A percentile compares a stretch with the other conserved stretches of the same genome.
Evolutionary conservation across 2,113 vertebrate genomes (phyloP).

Genomic region (Ctenomys sociabilis): DNA sequence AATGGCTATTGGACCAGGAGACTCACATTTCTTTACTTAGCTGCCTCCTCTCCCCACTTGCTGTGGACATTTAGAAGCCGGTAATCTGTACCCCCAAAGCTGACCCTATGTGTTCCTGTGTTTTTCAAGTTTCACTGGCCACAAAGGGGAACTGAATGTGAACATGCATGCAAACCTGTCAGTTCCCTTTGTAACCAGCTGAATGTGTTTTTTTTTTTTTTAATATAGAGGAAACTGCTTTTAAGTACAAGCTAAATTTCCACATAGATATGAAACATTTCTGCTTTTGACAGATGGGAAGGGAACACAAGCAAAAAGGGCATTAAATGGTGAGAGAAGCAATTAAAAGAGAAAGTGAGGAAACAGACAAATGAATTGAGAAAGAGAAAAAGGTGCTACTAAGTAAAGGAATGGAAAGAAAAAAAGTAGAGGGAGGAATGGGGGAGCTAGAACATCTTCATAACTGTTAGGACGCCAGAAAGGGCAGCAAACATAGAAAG

Average conservation of each 20-base stretch:
- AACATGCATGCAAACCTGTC: constrained; percentile 79
- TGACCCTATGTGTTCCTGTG: constrained; percentile 75
- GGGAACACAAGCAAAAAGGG: not conserved
- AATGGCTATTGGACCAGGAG: constrained; percentile 14
- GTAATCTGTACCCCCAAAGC: constrained; percentile 49
- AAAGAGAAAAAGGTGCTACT: constrained; percentile 62
- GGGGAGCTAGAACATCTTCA: constrained; percentile 11
- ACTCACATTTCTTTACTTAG: constrained; percentile 40
- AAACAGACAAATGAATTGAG: constrained; percentile 51
- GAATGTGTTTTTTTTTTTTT: constrained; percentile 59
- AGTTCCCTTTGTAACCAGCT: constrained; percentile 79
- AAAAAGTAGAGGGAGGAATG: not conserved
- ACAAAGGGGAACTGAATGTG: constrained; percentile 82
- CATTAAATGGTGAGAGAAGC: constrained; percentile 24
- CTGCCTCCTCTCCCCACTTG: constrained; percentile 34
- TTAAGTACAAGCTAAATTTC: constrained; percentile 62
- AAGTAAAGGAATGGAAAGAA: constrained; percentile 40
- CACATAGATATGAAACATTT: constrained; percentile 60
- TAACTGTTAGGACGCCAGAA: constrained; percentile 22
- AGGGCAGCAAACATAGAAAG: constrained; percentile 38
- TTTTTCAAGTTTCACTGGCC: constrained; percentile 77
- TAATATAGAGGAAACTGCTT: constrained; percentile 75
- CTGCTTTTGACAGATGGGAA: constrained; percentile 56
- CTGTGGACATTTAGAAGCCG: constrained; percentile 60
- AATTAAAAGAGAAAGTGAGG: constrained; percentile 63